These are phyloP conservation scores for Oncorhynchus nerka DNA, from an alignment of 2,113 vertebrate genomes.

Conservation along the genomic window DNA sequence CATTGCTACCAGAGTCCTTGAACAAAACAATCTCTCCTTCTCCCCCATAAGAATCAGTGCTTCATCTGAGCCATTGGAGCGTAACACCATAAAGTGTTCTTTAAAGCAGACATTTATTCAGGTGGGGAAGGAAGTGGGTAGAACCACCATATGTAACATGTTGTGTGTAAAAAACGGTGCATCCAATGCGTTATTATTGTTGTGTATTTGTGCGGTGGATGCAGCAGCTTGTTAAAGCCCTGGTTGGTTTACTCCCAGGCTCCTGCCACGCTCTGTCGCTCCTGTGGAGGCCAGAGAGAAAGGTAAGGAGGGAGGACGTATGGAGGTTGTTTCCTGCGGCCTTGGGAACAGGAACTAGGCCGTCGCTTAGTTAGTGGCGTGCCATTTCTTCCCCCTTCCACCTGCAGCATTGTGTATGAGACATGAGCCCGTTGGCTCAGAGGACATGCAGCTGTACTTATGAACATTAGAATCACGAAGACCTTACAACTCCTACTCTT, in stretches of 20 bases:
- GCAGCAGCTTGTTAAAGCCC: neutral
- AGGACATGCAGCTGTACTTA: no score
- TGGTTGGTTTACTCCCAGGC: neutral
- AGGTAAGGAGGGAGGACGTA: neutral
- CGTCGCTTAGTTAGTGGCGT: neutral
- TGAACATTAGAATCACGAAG: neutral
- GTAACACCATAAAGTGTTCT: no score
- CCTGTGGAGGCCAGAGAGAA: neutral
- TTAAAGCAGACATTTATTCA: no score
- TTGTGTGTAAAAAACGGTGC: neutral
- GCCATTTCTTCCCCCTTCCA: neutral
- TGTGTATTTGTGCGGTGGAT: neutral
- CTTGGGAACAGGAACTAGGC: constrained; percentile 25
- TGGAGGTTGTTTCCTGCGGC: constrained; percentile 3
- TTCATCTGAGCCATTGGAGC: no score
- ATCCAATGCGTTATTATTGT: no score
- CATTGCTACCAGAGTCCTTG: neutral
- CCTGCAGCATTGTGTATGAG: constrained; percentile 14
- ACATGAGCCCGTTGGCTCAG: constrained; percentile 13
- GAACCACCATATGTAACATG: neutral
- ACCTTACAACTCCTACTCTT: no score
- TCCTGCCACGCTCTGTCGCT: neutral
- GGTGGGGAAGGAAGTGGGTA: neutral
- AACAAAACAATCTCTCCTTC: neutral
- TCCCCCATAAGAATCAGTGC: neutral